Evolutionary conservation across 2,797 vertebrate species (phyloP).

Genomic region (Coreius guichenoti): DNA sequence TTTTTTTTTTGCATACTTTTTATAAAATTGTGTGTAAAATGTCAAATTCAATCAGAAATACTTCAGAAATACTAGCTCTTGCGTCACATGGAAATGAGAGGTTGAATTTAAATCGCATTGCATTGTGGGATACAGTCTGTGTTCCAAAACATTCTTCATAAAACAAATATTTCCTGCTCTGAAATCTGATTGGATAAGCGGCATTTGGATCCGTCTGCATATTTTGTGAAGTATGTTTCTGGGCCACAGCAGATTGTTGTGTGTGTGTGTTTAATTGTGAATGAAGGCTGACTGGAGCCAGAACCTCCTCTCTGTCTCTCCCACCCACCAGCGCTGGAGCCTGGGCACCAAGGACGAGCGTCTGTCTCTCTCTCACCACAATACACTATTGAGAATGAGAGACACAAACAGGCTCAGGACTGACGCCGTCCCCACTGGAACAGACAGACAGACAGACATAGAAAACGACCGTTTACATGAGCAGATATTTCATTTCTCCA

Average conservation of each 20-base stretch:
- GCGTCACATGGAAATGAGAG: not conserved
- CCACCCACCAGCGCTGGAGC: conserved; percentile 38
- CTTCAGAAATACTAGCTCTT: not conserved
- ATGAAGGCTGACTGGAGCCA: conserved; percentile 48
- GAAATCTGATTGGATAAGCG: not conserved
- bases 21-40: not conserved
- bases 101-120: not conserved
- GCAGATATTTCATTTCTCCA: conserved; percentile 38
- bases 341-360: conserved; percentile 2
- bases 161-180: conserved; percentile 1
- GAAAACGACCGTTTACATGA: conserved; percentile 36
- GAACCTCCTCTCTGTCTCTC: conserved; percentile 35
- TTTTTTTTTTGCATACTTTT: not conserved
- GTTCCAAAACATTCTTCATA: conserved; percentile 7
- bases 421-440: conserved; percentile 1
- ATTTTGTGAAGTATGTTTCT: not conserved
- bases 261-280: conserved; percentile 38
- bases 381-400: conserved; percentile 17
- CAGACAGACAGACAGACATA: conserved; percentile 3
- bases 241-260: not conserved
- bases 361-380: conserved; percentile 21
- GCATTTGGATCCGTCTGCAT: conserved; percentile 7
- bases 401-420: conserved; percentile 28
- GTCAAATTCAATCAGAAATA: not conserved
- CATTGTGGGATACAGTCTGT: conserved; percentile 7